Percentiles rank a stretch among this genome's conserved stretches.
Conservation (phyloP, 2,113 vertebrate species). For the Caracal caracal region DNA sequence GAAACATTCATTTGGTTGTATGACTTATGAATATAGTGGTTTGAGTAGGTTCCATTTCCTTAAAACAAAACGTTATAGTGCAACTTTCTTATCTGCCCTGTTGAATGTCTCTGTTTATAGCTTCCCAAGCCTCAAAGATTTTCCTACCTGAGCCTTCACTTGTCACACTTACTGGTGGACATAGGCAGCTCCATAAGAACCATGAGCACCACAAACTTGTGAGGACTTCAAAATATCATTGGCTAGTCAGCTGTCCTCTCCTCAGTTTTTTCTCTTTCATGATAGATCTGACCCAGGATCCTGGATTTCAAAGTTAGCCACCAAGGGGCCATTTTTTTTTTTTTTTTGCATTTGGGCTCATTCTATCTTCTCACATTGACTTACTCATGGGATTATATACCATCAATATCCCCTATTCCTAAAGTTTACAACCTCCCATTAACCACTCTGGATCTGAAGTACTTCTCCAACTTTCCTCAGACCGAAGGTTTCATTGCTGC, state of each 20-base stretch:
- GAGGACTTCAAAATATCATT: not conserved
- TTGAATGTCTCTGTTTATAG: not conserved
- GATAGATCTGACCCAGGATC: not conserved
- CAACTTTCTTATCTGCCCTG: not conserved
- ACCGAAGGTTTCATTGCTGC: not conserved
- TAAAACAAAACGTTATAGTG: not conserved
- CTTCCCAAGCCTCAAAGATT: not conserved
- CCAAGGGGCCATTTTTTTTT: not conserved
- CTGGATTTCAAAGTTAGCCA: not conserved
- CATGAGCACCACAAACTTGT: not conserved
- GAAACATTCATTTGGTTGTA: not conserved
- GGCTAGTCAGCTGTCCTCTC: not conserved
- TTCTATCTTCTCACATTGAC: not conserved
- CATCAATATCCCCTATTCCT: not conserved
- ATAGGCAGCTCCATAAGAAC: not conserved
- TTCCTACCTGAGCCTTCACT: not conserved
- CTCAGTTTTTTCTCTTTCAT: not conserved
- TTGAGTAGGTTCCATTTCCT: not conserved
- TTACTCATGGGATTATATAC: not conserved
- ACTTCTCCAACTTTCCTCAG: not conserved
- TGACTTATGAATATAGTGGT: not conserved
- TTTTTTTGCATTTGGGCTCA: not conserved
- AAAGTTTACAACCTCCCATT: not conserved
- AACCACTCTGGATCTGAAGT: not conserved
- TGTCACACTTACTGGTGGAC: not conserved